These are phyloP conservation scores for Gephyroberyx darwinii DNA, from an alignment of 2,797 vertebrate species.

Conservation along the genomic window DNA sequence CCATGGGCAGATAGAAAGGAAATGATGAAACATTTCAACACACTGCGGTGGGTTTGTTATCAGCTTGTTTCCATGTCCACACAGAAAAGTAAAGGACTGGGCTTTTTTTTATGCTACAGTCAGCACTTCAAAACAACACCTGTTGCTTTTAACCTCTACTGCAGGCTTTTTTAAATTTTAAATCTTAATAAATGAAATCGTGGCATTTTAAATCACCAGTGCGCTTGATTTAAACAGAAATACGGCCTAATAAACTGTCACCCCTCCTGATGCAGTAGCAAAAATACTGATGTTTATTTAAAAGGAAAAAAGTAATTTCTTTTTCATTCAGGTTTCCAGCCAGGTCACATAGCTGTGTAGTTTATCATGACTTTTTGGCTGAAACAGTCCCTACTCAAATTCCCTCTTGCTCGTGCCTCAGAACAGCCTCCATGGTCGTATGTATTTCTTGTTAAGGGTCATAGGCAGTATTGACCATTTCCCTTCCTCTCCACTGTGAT, in stretches of 20 bases:
- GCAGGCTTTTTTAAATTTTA: background rate
- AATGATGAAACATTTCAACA: conserved; percentile 45
- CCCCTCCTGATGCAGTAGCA: conserved; percentile 30
- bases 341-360: conserved; percentile 52
- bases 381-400: conserved; percentile 54
- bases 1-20: conserved; percentile 34
- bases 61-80: conserved; percentile 52
- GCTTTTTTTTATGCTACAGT: conserved; percentile 36
- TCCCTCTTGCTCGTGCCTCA: conserved; percentile 51
- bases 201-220: conserved; percentile 19
- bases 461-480: conserved; percentile 74
- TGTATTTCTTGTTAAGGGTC: conserved; percentile 73
- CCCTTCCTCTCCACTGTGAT: conserved; percentile 68
- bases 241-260: conserved; percentile 7
- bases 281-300: conserved; percentile 52
- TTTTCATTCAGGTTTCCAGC: conserved; percentile 38
- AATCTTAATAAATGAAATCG: conserved; percentile 13
- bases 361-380: conserved; percentile 57
- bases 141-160: conserved; percentile 38
- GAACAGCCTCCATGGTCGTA: conserved; percentile 35
- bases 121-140: conserved; percentile 62
- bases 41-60: conserved; percentile 53
- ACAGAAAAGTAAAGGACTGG: conserved; percentile 34
- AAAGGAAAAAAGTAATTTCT: conserved; percentile 53
- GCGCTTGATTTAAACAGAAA: conserved; percentile 12